Evolutionary conservation across 2,888 invertebrate species (phyloP).

Genomic region (Eupithecia exiguata): DNA sequence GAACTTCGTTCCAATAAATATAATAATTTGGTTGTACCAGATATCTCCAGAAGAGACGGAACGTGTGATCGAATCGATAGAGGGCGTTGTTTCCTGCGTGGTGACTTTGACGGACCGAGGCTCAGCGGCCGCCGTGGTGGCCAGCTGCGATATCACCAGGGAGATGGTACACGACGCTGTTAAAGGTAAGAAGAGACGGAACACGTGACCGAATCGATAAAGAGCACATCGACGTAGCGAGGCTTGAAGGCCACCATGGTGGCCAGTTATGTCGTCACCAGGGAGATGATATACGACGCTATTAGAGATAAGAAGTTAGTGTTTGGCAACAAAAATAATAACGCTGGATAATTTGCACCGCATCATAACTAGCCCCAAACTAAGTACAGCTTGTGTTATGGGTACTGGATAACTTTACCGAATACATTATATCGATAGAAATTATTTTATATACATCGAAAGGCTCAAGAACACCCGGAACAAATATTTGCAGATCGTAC

Average conservation of each 20-base stretch:
- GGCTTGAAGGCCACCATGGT: background rate
- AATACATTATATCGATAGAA: too few species aligned
- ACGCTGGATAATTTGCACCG: too few species aligned
- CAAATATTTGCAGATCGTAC: too few species aligned
- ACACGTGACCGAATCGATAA: background rate
- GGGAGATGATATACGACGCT: background rate
- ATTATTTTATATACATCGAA: too few species aligned
- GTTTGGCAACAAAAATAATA: background rate
- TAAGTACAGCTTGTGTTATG: background rate
- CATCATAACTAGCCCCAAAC: too few species aligned
- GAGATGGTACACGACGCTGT: background rate
- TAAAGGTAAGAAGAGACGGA: background rate
- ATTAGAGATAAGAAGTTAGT: background rate
- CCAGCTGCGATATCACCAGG: background rate
- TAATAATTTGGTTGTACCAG: background rate
- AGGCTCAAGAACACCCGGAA: too few species aligned
- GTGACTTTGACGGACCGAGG: background rate
- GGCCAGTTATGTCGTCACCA: background rate
- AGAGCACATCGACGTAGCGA: background rate
- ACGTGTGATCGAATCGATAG: constrained; percentile 1
- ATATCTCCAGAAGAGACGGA: constrained; percentile 3
- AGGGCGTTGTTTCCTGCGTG: background rate
- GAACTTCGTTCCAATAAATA: too few species aligned
- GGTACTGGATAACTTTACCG: too few species aligned
- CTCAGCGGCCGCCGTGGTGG: constrained; percentile 1